Conservation (phyloP, 2,888 invertebrate genomes). For the Dasysyrphus albostriatus region DNA sequence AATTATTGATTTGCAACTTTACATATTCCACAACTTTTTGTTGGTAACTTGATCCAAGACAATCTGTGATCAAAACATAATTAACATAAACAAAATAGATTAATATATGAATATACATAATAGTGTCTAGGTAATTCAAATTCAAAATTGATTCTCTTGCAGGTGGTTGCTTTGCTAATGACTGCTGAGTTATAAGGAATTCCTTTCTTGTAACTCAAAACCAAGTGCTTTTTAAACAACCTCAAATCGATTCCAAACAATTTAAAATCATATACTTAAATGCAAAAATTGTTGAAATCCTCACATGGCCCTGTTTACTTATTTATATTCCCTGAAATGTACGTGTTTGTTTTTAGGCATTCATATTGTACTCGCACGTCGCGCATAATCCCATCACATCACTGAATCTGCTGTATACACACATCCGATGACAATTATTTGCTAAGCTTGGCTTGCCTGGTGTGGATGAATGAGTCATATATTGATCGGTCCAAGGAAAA, state of each 20-base stretch:
- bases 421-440: slow-evolving; percentile 62
- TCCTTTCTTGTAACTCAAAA: not conserved
- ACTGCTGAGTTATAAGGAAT: not conserved
- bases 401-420: slow-evolving; percentile 1
- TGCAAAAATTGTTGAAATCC: not conserved
- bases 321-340: not conserved
- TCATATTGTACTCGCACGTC: not conserved
- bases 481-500: slow-evolving; percentile 42
- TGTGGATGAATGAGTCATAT: slow-evolving; percentile 55
- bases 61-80: too few species aligned
- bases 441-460: slow-evolving; percentile 22
- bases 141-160: too few species aligned
- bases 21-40: too few species aligned
- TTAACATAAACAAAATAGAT: too few species aligned
- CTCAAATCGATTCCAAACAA: not conserved
- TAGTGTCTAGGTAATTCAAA: too few species aligned
- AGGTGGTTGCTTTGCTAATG: too few species aligned
- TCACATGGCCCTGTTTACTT: not conserved
- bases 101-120: too few species aligned
- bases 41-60: too few species aligned
- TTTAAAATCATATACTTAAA: not conserved
- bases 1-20: too few species aligned
- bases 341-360: not conserved
- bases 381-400: slow-evolving; percentile 25
- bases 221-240: not conserved